Evolutionary conservation across 1,140 invertebrate species (phyloP), one percentile per base, ranked within the genome.

Genomic region (Zaprionus gabonicus): DNA sequence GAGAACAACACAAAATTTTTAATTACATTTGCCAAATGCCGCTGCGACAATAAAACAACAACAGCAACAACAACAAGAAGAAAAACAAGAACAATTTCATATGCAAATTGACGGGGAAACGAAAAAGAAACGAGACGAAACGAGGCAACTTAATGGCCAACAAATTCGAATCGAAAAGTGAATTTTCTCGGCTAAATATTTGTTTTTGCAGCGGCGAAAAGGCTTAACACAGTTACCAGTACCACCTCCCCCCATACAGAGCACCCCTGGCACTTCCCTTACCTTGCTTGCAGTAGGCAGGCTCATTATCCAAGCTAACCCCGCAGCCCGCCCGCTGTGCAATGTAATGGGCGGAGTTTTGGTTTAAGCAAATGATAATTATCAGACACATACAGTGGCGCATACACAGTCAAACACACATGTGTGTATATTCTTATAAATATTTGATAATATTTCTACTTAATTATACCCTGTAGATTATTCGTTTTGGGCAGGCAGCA

Each of bases 81-180:
- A 58, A 57, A 23, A 65, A 66, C 65, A 66, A 67, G 28, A 80
- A 71, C 87, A 84, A 88, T 84, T 84, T 66, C 71, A 81, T 90
- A 88, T 88, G 84, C 85, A 88, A 84, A 88, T 88, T 88, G 68
- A 75, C 81, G 78, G 49, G 69, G 72, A 81, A 80, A 46, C 6
- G n/a, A 31, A 31, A 31, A 3, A 7, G 31, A 31, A 31, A 31
- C 2, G 31, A 31, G 3, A 78, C 60, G 31, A 31, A 31, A 78
- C 60, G 84, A 87, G 77, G 73, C 69, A 72, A 87, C 81, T 88
- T 83, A 87, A 87, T 87, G 83, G 80, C 67, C 71, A 87, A 87
- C 84, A 83, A 87, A 83, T 88, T 83, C 76, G 73, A 88, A 87
- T 87, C 80, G 82, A 76, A 86, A 77, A 68, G 64, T 82, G 80